Conservation (phyloP, 2,113 vertebrate genomes). For the Nothoprocta perdicaria region DNA sequence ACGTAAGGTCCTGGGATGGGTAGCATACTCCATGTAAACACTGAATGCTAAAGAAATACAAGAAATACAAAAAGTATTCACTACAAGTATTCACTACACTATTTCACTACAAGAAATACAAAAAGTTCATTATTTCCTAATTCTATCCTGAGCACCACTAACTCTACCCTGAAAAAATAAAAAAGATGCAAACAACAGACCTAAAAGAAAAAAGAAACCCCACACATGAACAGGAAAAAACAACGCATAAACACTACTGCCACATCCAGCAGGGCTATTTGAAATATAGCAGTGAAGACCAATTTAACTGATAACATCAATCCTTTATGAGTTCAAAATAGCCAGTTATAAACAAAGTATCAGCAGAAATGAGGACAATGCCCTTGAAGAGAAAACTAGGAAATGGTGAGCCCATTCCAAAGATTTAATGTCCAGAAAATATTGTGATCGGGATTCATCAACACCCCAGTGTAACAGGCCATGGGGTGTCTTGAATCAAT, state of each 20-base stretch:
- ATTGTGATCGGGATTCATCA: neutral
- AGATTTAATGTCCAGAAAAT: neutral
- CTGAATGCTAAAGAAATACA: neutral
- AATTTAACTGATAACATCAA: neutral
- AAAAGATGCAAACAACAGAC: neutral
- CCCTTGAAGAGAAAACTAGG: neutral
- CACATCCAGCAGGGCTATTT: neutral
- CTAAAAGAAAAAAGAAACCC: no score
- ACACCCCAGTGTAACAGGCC: neutral
- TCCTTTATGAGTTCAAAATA: neutral
- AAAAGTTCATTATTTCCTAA: neutral
- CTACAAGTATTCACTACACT: no score
- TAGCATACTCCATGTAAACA: neutral
- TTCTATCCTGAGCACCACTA: neutral
- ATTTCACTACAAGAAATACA: neutral
- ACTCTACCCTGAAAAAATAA: neutral
- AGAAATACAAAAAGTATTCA: neutral
- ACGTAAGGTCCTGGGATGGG: neutral
- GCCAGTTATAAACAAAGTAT: neutral
- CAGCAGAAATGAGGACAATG: neutral
- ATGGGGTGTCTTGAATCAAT: neutral
- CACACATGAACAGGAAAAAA: neutral
- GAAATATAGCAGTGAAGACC: neutral
- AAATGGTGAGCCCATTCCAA: fast-evolving
- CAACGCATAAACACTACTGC: fast-evolving